Evolutionary conservation across 2,113 vertebrate species (phyloP).

Genomic region (Australoheros scitulus): DNA sequence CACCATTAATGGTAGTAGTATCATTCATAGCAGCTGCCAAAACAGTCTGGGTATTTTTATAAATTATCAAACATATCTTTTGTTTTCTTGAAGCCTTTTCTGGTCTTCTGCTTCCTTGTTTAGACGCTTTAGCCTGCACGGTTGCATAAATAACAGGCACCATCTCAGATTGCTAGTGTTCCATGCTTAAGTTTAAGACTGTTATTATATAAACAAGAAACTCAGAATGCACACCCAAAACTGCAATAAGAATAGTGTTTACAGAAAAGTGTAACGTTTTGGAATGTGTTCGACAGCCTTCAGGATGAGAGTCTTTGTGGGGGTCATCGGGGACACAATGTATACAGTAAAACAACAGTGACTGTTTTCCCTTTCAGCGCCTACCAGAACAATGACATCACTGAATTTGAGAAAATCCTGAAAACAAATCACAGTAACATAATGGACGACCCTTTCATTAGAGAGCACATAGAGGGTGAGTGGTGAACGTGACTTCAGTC

Average conservation of each 20-base stretch:
- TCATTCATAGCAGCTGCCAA: not conserved
- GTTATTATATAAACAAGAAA: constrained; percentile 41
- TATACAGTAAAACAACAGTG: constrained; percentile 31
- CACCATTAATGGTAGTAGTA: not conserved
- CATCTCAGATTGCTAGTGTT: not conserved
- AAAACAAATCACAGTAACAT: constrained; percentile 99
- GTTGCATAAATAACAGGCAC: constrained; percentile 15
- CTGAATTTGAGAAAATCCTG: constrained; percentile 99
- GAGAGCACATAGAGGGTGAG: constrained; percentile 99
- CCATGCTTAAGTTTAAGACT: constrained; percentile 10
- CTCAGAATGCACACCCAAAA: constrained; percentile 8
- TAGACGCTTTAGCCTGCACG: not conserved
- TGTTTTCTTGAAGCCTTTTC: not conserved
- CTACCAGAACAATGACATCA: constrained; percentile 99
- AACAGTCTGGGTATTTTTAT: not conserved
- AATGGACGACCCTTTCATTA: constrained; percentile 99
- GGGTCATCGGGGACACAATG: constrained; percentile 43
- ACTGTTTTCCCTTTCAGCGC: constrained; percentile 83
- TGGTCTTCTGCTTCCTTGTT: constrained; percentile 21
- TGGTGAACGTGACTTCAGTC: constrained; percentile 27
- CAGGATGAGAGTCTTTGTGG: constrained; percentile 26
- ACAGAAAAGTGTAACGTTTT: constrained; percentile 34
- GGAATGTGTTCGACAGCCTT: constrained; percentile 24
- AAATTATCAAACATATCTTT: not conserved
- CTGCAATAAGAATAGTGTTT: constrained; percentile 61